Base-by-base conservation (phyloP, 2,888 invertebrate genomes). In the Axea sp. region DNA sequence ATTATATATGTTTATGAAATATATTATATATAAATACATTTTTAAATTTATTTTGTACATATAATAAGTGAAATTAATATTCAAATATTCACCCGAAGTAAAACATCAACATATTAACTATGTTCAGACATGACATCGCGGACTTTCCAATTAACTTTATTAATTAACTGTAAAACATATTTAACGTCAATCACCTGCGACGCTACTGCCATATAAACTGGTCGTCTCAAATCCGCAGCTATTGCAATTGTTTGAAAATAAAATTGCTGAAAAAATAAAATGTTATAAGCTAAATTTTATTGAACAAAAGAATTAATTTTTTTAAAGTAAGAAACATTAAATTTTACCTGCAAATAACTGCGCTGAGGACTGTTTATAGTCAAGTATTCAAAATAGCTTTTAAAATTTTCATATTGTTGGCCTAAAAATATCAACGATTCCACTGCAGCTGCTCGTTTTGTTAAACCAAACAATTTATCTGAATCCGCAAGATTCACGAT, bases 121-220 rank as follows among this genome's bases (percentile, higher is more conserved):
- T 99, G 98, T 81, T 98, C 95, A 0, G 95, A 96, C 88, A 96
- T 96, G 0, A 99, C 96, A 81, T 96, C 96, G 89, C 96, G 96
- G 67, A 99, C 92, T 88, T 96, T 92, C 98, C 98, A 99, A 87
- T 95, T 94, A 0, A 98, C 96, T 88, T 93, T 93, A 55, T 95
- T 93, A 94, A 99, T 98, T n/a, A 93, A 91, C 69, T 92, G 89
- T 4, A 98, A 88, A 19, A 95, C 91, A 8, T 92, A 90, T 28
- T 93, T 91, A 3, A 94, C 91, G 84, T 97, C 94, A 3, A 98
- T 92, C 0, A 93, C 91, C 82, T 92, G 93, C 0, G 94, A 93
- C 0, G 95, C 93, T 0, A 96, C 95, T 67, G 94, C 92, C 90
- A 95, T 95, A 83, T 96, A 98, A 5, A 97, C 92, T 0, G 97